These are phyloP conservation scores for Drosophila mauritiana DNA, from an alignment of 1,140 invertebrate species.

Conservation along the genomic window DNA sequence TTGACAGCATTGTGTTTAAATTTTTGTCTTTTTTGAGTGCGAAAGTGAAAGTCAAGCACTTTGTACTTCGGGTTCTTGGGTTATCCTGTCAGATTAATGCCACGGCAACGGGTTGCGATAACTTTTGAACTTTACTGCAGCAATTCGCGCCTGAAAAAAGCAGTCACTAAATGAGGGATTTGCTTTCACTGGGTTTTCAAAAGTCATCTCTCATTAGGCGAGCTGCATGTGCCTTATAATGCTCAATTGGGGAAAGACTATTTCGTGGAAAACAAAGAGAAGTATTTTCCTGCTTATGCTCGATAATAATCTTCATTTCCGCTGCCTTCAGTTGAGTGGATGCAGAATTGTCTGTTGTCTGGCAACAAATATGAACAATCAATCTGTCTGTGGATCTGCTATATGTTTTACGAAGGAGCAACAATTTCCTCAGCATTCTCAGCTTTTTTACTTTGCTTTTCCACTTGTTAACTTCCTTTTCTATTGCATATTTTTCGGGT, in stretches of 20 bases:
- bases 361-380: slow-evolving; percentile 55
- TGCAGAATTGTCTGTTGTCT: slow-evolving; percentile 32
- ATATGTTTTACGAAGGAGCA: neutral
- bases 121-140: neutral
- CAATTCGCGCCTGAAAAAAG: slow-evolving; percentile 1
- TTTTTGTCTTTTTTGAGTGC: neutral
- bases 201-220: neutral
- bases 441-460: slow-evolving; percentile 7
- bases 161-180: slow-evolving; percentile 7
- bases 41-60: slow-evolving; percentile 45
- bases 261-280: slow-evolving; percentile 16
- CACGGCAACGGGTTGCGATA: neutral
- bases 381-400: slow-evolving; percentile 24
- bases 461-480: slow-evolving; percentile 52
- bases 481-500: slow-evolving; percentile 26
- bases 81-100: slow-evolving; percentile 21
- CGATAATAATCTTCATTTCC: slow-evolving; percentile 41
- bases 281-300: slow-evolving; percentile 15
- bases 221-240: neutral
- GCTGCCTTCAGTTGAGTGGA: slow-evolving; percentile 24
- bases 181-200: neutral
- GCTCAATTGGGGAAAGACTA: neutral
- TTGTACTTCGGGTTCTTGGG: slow-evolving; percentile 18
- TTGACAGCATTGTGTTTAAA: slow-evolving; percentile 24
- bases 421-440: slow-evolving; percentile 13